These are phyloP conservation scores for Phania funesta DNA, from an alignment of 2,888 invertebrate genomes.

Conservation along the genomic window DNA sequence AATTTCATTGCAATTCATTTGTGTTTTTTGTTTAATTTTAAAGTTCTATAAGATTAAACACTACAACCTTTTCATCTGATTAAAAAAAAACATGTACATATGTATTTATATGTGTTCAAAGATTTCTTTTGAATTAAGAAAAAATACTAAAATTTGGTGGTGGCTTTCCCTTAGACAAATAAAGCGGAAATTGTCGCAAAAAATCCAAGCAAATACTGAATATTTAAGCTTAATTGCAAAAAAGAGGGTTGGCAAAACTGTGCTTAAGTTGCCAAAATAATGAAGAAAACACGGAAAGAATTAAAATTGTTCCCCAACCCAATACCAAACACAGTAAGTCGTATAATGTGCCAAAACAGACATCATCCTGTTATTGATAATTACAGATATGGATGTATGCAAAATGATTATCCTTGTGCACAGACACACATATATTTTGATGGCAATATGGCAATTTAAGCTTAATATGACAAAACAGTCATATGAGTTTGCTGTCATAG, in stretches of 20 bases:
- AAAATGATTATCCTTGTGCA: neutral
- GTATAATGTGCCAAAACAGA: neutral
- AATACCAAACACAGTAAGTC: neutral
- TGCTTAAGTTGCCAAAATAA: neutral
- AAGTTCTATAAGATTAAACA: no score
- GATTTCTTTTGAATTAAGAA: neutral
- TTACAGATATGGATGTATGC: neutral
- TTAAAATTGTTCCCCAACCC: neutral
- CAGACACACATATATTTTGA: neutral
- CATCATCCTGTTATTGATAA: neutral
- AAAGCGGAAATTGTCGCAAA: constrained; percentile 42
- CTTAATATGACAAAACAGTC: constrained; percentile 54
- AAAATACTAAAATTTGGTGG: constrained; percentile 4
- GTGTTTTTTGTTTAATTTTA: no score
- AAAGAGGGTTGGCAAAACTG: neutral
- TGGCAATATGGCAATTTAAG: constrained; percentile 27
- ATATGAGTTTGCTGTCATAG: constrained; percentile 31
- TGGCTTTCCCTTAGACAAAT: constrained; percentile 13
- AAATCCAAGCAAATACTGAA: neutral
- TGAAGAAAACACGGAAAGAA: neutral
- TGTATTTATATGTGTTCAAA: no score
- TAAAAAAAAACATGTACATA: neutral
- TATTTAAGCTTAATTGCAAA: constrained; percentile 15
- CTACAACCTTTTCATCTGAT: no score
- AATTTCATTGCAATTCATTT: no score